Conservation (phyloP, 1,140 invertebrate species). For the Batillaria attramentaria region DNA sequence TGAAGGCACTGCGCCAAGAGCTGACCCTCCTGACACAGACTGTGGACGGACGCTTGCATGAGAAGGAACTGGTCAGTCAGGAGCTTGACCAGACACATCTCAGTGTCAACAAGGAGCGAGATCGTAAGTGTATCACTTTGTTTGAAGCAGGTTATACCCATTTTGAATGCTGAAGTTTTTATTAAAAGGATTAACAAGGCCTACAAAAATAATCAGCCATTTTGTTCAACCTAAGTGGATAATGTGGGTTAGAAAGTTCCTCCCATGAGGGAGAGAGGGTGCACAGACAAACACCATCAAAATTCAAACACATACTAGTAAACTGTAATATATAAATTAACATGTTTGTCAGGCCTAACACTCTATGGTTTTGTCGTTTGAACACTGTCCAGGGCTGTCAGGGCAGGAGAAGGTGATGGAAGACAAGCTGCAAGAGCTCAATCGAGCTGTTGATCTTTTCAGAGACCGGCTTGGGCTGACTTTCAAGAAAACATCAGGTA, state of each 20-base stretch:
- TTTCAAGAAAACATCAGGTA: slow-evolving; percentile 41
- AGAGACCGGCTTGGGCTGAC: slow-evolving; percentile 35
- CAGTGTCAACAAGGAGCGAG: slow-evolving; percentile 23
- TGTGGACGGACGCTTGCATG: slow-evolving; percentile 21
- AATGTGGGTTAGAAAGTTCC: too few relatives aligned
- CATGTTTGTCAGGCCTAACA: slow-evolving; percentile 7
- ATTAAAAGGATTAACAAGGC: too few relatives aligned
- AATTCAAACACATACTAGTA: not conserved
- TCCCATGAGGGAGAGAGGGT: too few relatives aligned
- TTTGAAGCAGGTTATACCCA: not conserved
- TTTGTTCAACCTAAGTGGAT: too few relatives aligned
- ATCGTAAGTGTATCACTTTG: slow-evolving; percentile 38
- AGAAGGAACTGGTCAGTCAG: slow-evolving; percentile 33
- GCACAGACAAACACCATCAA: too few relatives aligned
- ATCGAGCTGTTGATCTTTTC: slow-evolving; percentile 22
- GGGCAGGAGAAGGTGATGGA: slow-evolving; percentile 27
- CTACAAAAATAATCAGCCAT: too few relatives aligned
- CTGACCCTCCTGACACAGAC: slow-evolving; percentile 26
- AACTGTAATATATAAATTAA: not conserved
- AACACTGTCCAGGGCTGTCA: slow-evolving; percentile 10
- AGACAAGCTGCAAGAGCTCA: slow-evolving; percentile 29
- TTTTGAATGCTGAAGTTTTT: not conserved
- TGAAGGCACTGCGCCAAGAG: slow-evolving; percentile 28
- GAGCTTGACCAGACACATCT: slow-evolving; percentile 30
- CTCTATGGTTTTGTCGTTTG: not conserved